These are phyloP conservation scores for Lasioglossum leucozonium DNA, from an alignment of 2,888 invertebrate species.

Conservation along the genomic window DNA sequence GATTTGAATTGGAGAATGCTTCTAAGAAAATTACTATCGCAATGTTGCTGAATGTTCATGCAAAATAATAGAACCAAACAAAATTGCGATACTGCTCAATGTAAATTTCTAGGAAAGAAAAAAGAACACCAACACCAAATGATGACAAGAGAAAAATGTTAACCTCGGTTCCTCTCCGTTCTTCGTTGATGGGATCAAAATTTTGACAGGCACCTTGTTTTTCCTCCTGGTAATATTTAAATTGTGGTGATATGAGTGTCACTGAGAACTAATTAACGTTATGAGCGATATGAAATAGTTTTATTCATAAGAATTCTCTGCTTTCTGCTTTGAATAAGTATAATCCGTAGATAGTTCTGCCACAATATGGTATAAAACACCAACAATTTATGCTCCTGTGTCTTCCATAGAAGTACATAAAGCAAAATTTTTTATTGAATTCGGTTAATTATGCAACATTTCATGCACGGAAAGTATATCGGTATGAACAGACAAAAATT, in stretches of 20 bases:
- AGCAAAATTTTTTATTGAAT: slow-evolving; percentile 15
- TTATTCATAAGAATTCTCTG: background rate
- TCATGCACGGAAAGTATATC: slow-evolving; percentile 46
- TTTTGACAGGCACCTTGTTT: slow-evolving; percentile 83
- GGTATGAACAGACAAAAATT: slow-evolving; percentile 20
- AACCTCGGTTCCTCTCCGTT: slow-evolving; percentile 82
- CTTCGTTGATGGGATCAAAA: slow-evolving; percentile 81
- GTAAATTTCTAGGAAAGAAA: slow-evolving; percentile 24
- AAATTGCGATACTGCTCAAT: slow-evolving; percentile 43
- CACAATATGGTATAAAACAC: slow-evolving; percentile 4
- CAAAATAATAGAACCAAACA: slow-evolving; percentile 45
- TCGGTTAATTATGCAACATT: slow-evolving; percentile 32
- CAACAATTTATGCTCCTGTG: slow-evolving; percentile 41
- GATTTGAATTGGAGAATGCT: slow-evolving; percentile 11
- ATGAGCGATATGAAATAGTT: slow-evolving; percentile 31
- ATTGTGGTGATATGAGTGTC: slow-evolving; percentile 57
- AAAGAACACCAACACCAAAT: slow-evolving; percentile 68
- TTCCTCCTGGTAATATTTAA: slow-evolving; percentile 83
- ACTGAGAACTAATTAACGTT: slow-evolving; percentile 34
- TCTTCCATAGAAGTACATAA: background rate
- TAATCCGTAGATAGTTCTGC: background rate
- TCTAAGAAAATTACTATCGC: slow-evolving; percentile 30
- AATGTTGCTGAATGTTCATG: slow-evolving; percentile 49
- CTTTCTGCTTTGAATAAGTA: slow-evolving; percentile 1
- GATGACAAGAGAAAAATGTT: slow-evolving; percentile 75